These are phyloP conservation scores for Acrobasis consociella DNA, from an alignment of 2,888 invertebrate genomes.

Conservation along the genomic window DNA sequence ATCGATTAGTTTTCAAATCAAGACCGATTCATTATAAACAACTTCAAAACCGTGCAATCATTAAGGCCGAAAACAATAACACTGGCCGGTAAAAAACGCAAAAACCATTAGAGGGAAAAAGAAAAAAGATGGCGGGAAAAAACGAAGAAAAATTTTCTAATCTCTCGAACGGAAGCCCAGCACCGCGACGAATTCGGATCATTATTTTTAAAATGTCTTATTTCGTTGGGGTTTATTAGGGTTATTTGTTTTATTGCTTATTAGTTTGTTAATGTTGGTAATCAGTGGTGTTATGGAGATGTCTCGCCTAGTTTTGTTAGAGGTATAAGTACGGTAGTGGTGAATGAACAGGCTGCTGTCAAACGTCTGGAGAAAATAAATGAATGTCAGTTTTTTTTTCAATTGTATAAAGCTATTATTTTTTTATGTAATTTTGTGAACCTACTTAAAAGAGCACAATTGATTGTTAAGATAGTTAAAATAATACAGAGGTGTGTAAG, in stretches of 20 bases:
- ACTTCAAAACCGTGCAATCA: slow-evolving; percentile 53
- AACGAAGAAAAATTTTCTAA: slow-evolving; percentile 55
- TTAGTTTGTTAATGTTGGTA: slow-evolving; percentile 29
- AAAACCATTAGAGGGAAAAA: slow-evolving; percentile 47
- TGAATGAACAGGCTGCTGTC: neutral
- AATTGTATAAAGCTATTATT: too few species aligned
- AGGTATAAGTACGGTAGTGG: neutral
- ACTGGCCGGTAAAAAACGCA: slow-evolving; percentile 45
- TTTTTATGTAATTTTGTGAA: too few species aligned
- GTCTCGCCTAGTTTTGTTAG: slow-evolving; percentile 4
- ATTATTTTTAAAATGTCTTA: slow-evolving; percentile 62
- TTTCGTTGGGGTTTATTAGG: slow-evolving; percentile 52
- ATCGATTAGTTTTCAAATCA: slow-evolving; percentile 34
- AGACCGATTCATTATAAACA: slow-evolving; percentile 57
- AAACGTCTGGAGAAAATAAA: too few species aligned
- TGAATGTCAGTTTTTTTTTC: too few species aligned
- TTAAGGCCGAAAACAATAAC: slow-evolving; percentile 64
- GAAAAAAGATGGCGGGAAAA: slow-evolving; percentile 40
- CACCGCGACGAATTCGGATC: slow-evolving; percentile 74
- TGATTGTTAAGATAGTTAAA: too few species aligned
- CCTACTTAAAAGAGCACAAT: too few species aligned
- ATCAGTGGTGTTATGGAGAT: slow-evolving; percentile 25
- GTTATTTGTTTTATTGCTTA: slow-evolving; percentile 52
- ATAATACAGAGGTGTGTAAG: too few species aligned
- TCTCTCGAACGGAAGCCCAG: slow-evolving; percentile 69